Evolutionary conservation across 2,113 vertebrate genomes (phyloP).

Genomic region (Scolopax mira): DNA sequence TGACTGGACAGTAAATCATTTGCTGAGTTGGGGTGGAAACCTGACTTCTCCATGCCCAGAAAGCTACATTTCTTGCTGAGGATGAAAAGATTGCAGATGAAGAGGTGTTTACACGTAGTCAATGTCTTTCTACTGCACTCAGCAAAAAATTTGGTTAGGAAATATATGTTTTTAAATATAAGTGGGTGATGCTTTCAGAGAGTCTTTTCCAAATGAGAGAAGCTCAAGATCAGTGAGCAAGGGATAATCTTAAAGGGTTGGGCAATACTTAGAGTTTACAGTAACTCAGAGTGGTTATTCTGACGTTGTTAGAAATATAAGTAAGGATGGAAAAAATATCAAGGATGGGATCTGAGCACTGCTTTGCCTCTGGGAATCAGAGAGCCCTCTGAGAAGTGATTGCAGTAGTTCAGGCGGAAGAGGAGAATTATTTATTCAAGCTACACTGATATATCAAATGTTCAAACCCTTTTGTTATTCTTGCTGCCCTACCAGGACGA

Average conservation of each 20-base stretch:
- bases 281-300: background rate
- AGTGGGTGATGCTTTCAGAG: background rate
- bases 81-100: background rate
- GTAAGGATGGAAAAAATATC: background rate
- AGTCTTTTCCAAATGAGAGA: background rate
- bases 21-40: background rate
- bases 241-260: background rate
- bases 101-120: background rate
- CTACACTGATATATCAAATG: background rate
- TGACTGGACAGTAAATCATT: background rate
- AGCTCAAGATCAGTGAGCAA: background rate
- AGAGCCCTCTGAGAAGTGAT: background rate
- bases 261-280: background rate
- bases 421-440: background rate
- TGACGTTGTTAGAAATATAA: background rate
- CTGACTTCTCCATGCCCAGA: background rate
- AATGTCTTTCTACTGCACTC: background rate
- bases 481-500: background rate
- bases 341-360: background rate
- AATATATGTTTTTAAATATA: background rate
- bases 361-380: background rate
- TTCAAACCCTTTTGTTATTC: background rate
- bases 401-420: background rate
- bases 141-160: background rate
- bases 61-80: background rate